A percentile compares a stretch with the other conserved stretches of the same genome.
Evolutionary conservation across 2,113 vertebrate genomes (phyloP).

Genomic region (Pseudorasbora parva): DNA sequence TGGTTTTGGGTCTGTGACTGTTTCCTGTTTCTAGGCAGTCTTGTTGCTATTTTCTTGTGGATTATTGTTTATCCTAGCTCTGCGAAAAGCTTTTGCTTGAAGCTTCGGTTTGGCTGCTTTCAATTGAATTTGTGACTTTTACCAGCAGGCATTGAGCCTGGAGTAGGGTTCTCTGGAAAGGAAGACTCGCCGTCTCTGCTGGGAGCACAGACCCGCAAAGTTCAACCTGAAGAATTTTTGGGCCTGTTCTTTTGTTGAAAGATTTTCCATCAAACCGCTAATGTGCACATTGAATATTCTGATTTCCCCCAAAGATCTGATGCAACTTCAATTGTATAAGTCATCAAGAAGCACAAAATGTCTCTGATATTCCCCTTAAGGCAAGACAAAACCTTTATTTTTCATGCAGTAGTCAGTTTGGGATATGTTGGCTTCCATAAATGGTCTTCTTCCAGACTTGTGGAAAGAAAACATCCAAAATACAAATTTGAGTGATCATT

Average conservation of each 20-base stretch:
- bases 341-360: neutral
- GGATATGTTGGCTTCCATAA: neutral
- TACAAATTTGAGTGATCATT: neutral
- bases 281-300: neutral
- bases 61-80: conserved; percentile 2
- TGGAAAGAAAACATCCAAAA: neutral
- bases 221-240: neutral
- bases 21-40: conserved; percentile 10
- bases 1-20: neutral
- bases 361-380: neutral
- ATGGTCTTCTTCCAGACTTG: neutral
- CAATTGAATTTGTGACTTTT: neutral
- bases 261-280: conserved; percentile 4
- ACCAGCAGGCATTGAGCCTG: neutral
- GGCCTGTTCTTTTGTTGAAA: conserved; percentile 1
- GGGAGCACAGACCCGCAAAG: neutral
- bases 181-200: neutral
- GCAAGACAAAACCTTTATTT: neutral
- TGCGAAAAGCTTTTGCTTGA: neutral
- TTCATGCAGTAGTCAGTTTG: neutral
- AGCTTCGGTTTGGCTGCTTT: conserved; percentile 14
- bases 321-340: neutral
- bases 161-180: neutral
- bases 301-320: neutral
- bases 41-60: neutral